Conservation (phyloP, 2,113 vertebrate genomes). For the Erythrolamprus reginae region DNA sequence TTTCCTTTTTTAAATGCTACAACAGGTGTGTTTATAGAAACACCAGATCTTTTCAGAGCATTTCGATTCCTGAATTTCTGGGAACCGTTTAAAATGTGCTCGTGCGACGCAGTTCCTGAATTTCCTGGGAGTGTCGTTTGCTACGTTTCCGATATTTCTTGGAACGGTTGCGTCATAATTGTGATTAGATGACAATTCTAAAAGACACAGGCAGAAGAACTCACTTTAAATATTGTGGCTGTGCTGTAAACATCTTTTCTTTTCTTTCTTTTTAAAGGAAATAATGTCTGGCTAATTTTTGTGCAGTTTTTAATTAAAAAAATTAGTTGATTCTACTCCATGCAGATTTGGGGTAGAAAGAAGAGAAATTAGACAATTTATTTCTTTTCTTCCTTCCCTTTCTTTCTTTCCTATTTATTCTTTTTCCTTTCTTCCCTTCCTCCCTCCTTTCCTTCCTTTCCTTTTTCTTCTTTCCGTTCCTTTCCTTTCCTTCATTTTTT, state of each 20-base stretch:
- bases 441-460: accelerated
- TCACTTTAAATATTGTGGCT: background rate
- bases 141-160: background rate
- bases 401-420: no score
- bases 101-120: background rate
- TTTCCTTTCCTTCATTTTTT: no score
- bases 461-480: no score
- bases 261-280: background rate
- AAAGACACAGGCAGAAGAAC: background rate
- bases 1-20: background rate
- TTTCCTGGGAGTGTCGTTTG: background rate
- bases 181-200: background rate
- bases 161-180: background rate
- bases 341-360: background rate
- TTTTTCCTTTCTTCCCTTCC: no score
- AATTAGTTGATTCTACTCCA: background rate
- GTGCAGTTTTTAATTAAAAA: background rate
- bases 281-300: background rate
- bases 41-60: background rate
- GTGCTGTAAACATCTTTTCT: background rate
- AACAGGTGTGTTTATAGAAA: background rate
- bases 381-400: no score
- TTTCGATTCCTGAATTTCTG: background rate
- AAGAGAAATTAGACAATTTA: background rate
- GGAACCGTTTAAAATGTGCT: background rate